A percentile compares a stretch with the other conserved stretches of the same genome.
phyloP scores from a whole-genome alignment of 2,797 vertebrate genomes.

The Tenualosa ilisha region DNA sequence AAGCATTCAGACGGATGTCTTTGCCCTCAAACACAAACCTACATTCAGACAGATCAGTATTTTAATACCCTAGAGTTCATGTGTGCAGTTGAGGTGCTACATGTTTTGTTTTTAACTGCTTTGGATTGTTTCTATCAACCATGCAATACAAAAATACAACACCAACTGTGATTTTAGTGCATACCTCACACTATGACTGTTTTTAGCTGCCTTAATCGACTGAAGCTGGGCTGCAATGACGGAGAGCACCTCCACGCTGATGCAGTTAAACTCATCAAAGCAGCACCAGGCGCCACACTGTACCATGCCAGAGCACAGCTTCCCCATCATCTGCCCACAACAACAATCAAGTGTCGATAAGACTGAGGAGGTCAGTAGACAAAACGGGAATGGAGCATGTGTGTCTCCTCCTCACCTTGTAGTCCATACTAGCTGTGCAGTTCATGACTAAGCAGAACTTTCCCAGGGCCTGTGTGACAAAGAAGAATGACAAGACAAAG shows the following conservation, averaged over 20 bases:
- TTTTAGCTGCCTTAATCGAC: constrained; percentile 68
- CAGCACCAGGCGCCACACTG: constrained; percentile 72
- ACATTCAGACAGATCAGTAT: background rate
- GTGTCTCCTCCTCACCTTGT: constrained; percentile 61
- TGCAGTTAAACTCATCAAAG: constrained; percentile 69
- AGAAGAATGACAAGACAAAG: constrained; percentile 26
- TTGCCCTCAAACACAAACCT: constrained; percentile 45
- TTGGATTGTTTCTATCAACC: background rate
- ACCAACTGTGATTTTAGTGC: constrained; percentile 26
- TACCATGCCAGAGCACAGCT: constrained; percentile 66
- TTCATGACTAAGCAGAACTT: constrained; percentile 72
- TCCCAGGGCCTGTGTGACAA: constrained; percentile 65
- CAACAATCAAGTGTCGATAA: background rate
- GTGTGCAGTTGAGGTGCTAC: background rate
- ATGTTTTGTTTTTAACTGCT: background rate
- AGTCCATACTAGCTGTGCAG: constrained; percentile 71
- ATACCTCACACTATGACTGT: constrained; percentile 66
- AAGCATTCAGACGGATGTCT: constrained; percentile 65
- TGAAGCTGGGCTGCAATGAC: constrained; percentile 67
- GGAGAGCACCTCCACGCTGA: constrained; percentile 65
- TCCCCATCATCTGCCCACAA: constrained; percentile 61
- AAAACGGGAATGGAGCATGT: background rate
- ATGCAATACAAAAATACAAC: background rate
- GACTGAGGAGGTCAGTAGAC: background rate
- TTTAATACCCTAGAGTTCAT: background rate